These are phyloP conservation scores for Seladonia tumulorum DNA, from an alignment of 2,888 invertebrate species.

Conservation along the genomic window DNA sequence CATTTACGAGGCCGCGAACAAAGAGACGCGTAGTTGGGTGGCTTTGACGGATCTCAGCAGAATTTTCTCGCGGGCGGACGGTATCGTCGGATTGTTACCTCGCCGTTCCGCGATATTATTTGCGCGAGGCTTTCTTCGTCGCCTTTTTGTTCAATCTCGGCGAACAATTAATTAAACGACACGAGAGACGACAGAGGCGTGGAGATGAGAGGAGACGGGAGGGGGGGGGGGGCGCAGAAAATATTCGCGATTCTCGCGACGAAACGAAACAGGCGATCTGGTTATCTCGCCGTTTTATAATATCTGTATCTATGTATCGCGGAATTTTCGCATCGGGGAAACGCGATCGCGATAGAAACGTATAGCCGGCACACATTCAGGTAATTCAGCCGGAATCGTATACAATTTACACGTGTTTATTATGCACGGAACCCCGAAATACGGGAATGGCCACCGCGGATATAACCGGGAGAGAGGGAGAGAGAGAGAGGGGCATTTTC, in stretches of 20 bases:
- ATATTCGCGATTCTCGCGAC: background rate
- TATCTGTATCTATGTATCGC: background rate
- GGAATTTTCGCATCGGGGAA: conserved; percentile 8
- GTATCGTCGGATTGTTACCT: conserved; percentile 17
- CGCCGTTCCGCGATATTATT: conserved; percentile 16
- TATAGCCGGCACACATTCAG: background rate
- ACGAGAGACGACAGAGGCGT: background rate
- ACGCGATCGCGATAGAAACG: conserved; percentile 11
- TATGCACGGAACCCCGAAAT: background rate
- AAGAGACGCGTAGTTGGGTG: conserved; percentile 28
- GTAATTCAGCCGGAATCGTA: conserved; percentile 18
- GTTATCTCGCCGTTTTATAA: background rate
- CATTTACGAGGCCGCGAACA: conserved; percentile 36
- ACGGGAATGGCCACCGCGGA: background rate
- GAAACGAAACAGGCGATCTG: conserved; percentile 1
- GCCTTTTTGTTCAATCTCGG: background rate
- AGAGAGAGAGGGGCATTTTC: background rate
- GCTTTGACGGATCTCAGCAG: conserved; percentile 17
- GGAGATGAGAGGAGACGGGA: too few species aligned
- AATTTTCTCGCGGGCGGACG: background rate
- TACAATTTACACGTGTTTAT: background rate
- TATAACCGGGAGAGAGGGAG: background rate
- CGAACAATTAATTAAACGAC: conserved; percentile 14
- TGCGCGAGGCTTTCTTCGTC: background rate
- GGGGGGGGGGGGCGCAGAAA: background rate